A percentile compares a stretch with the other conserved stretches of the same genome.
These are phyloP conservation scores for Hydra vulgaris DNA, from an alignment of 30 jellyfish, hydroid and myxozoan genomes.

Conservation along the genomic window DNA sequence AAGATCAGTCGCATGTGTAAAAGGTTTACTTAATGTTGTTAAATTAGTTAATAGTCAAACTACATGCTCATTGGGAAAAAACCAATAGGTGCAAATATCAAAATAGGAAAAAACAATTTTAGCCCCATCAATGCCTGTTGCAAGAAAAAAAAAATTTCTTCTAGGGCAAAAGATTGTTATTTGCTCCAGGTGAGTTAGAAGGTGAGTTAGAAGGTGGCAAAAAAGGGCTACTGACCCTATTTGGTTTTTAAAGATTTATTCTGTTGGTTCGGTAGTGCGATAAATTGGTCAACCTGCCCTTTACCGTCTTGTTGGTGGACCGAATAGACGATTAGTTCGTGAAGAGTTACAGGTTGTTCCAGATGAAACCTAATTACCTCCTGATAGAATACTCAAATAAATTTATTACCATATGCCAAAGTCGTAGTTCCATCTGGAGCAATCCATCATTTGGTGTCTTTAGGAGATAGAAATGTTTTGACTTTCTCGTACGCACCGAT, in stretches of 20 bases:
- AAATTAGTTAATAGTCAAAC: too few relatives aligned
- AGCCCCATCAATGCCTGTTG: not conserved
- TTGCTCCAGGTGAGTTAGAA: not conserved
- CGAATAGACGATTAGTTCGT: not conserved
- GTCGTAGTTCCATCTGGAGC: not conserved
- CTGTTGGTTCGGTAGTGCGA: not conserved
- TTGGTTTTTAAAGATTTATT: not conserved
- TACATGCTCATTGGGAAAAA: too few relatives aligned
- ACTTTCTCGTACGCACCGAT: not conserved
- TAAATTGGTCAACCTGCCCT: not conserved
- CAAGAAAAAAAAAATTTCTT: not conserved
- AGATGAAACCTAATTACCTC: not conserved
- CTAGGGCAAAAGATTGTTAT: not conserved
- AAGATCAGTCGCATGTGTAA: not conserved
- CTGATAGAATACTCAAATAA: not conserved
- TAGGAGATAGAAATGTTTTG: not conserved
- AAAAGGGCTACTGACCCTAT: not conserved
- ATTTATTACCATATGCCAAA: not conserved
- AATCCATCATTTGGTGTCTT: not conserved
- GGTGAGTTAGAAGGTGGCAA: too few relatives aligned
- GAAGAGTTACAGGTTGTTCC: not conserved
- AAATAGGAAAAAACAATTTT: not conserved
- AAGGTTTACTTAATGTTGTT: not conserved
- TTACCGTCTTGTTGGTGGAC: not conserved
- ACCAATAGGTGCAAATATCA: not conserved